Percentiles rank a stretch among this genome's conserved stretches.
phyloP scores from a whole-genome alignment of 2,888 invertebrate genomes.

The Melieria omissa region DNA sequence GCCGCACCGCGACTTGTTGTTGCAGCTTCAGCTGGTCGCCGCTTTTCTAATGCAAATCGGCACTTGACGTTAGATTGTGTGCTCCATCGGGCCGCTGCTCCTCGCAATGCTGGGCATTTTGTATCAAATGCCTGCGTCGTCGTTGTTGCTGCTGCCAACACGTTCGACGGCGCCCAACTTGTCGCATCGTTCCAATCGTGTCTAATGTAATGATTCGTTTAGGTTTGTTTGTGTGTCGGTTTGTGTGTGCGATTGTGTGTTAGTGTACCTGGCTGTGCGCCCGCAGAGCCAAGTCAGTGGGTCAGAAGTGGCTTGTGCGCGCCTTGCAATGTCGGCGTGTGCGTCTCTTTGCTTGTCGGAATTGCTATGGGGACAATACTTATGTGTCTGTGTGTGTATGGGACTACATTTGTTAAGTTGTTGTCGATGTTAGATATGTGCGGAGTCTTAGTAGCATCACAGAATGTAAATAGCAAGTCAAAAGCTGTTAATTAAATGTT shows the following conservation, averaged over 20 bases:
- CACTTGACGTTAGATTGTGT: slow-evolving; percentile 18
- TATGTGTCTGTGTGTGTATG: not conserved
- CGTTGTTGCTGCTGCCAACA: not conserved
- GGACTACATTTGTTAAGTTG: too few relatives aligned
- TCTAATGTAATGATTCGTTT: too few relatives aligned
- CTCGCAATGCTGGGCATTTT: slow-evolving; percentile 13
- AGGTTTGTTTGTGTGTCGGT: not conserved
- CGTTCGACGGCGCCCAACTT: too few relatives aligned
- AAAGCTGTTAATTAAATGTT: too few relatives aligned
- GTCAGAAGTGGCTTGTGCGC: slow-evolving; percentile 18
- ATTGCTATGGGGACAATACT: not conserved
- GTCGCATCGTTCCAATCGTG: too few relatives aligned
- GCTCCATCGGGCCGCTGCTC: slow-evolving; percentile 15
- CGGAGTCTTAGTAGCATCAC: too few relatives aligned
- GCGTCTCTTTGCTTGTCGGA: not conserved
- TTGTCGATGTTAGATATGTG: too few relatives aligned
- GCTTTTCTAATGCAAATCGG: slow-evolving; percentile 28
- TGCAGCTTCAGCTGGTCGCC: not conserved
- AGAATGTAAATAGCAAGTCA: too few relatives aligned
- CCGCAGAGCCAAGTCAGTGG: slow-evolving; percentile 21
- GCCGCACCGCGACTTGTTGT: too few relatives aligned
- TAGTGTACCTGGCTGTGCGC: not conserved
- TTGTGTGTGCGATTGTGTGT: not conserved
- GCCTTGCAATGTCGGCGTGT: not conserved
- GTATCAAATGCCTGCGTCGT: not conserved